Conservation (phyloP, 1,140 invertebrate genomes). For the Teleogryllus occipitalis region DNA sequence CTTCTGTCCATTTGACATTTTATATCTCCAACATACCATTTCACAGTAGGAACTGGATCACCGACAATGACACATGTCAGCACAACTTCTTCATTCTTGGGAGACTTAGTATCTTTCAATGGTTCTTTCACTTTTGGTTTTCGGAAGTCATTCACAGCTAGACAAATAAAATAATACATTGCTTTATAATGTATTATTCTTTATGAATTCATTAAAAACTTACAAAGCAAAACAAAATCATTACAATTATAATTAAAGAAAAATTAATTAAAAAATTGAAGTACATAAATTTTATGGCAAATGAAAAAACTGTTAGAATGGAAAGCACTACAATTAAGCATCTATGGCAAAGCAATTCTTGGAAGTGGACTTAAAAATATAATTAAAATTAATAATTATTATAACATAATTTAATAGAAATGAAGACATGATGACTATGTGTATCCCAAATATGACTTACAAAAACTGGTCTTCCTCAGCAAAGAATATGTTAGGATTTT, state of each 20-base stretch:
- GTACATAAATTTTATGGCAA: not conserved
- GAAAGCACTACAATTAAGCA: not conserved
- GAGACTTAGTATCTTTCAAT: constrained; percentile 56
- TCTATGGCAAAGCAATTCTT: not conserved
- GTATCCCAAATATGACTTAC: not conserved
- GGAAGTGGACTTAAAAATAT: not conserved
- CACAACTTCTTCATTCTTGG: constrained; percentile 59
- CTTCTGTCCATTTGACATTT: not conserved
- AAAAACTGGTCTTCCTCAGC: not conserved
- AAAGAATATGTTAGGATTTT: too few relatives aligned
- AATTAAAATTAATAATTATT: not conserved
- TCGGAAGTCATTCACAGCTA: constrained; percentile 62
- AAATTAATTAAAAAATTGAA: not conserved
- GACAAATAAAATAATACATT: constrained; percentile 19
- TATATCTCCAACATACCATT: constrained; percentile 39
- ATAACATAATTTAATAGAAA: not conserved
- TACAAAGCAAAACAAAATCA: not conserved
- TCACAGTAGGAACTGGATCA: constrained; percentile 59
- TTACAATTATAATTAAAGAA: not conserved
- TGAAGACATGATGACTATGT: not conserved
- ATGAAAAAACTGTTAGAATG: too few relatives aligned
- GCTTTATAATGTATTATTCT: not conserved
- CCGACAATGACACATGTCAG: constrained; percentile 70
- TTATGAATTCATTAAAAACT: not conserved
- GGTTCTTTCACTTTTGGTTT: constrained; percentile 64